These are phyloP conservation scores for Pachypsylla venusta DNA, from an alignment of 1,140 invertebrate genomes.

Conservation along the genomic window DNA sequence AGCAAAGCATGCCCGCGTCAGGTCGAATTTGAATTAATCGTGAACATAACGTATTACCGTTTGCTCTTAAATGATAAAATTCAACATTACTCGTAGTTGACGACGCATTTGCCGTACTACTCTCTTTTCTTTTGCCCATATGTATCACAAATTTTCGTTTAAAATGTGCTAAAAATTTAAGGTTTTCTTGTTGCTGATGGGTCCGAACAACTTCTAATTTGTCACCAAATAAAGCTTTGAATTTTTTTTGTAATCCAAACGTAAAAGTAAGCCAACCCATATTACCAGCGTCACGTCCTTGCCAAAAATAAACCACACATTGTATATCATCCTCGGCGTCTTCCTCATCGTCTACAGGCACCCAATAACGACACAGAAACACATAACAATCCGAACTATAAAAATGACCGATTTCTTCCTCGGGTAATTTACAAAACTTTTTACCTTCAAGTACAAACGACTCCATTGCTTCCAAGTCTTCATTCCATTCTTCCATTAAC, in stretches of 20 bases:
- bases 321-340: constrained; percentile 77
- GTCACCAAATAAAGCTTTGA: constrained; percentile 86
- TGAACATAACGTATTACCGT: constrained; percentile 86
- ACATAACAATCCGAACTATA: constrained; percentile 89
- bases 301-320: constrained; percentile 99
- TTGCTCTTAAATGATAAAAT: constrained; percentile 89
- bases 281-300: constrained; percentile 90
- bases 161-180: constrained; percentile 98
- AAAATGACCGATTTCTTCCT: constrained; percentile 73
- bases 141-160: constrained; percentile 89
- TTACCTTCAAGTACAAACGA: constrained; percentile 94
- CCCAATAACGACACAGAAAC: constrained; percentile 90
- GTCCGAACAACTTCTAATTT: constrained; percentile 92
- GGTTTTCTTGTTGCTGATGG: constrained; percentile 97
- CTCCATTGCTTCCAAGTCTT: constrained; percentile 93
- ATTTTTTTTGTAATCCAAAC: constrained; percentile 93
- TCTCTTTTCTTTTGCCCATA: constrained; percentile 65
- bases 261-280: constrained; percentile 99
- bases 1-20: constrained; percentile 63
- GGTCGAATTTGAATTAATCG: constrained; percentile 69
- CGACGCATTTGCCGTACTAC: constrained; percentile 31
- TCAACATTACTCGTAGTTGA: constrained; percentile 52
- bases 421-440: constrained; percentile 89
- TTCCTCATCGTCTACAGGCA: constrained; percentile 49
- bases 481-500: constrained; percentile 84